Evolutionary conservation across 2,797 vertebrate genomes (phyloP), one percentile per base, ranked within the genome.

Genomic region (Cryptoblepharus egeriae): DNA sequence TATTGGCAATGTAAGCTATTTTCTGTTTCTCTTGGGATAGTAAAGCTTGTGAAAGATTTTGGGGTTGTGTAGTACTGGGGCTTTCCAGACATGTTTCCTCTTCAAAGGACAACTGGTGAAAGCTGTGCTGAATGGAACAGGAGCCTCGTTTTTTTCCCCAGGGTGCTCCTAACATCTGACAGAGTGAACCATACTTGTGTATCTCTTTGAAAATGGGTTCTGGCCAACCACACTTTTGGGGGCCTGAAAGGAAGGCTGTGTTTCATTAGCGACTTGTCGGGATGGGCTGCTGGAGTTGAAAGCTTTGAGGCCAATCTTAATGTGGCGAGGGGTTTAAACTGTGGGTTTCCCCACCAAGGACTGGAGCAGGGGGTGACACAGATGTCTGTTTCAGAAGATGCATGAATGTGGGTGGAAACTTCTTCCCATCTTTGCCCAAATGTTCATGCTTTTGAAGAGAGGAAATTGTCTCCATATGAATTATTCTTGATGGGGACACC

Each of bases 181-280:
- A 70, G 37, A 49, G 65, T 49, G 35, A 35, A 37, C 45, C 72
- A 49, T 39, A 71, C 28, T 20, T 65, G 49, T 28, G 52, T 60
- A 16, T 75, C 22, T 65, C 65, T 75, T 35, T 61, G 70, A 63
- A 64, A 84, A 73, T 65, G 58, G 69, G 28, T 39, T 57, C 57
- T 60, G 63, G 24, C 70, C 45, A 67, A 10, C 63, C 37, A 73
- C 35, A 83, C 49, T 83, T 65, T 67, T n/a, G 35, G 68, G 63
- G 75, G 68, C 74, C 74, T 60, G 71, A 69, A 67, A 63, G 65
- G 61, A 68, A 81, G 75, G 42, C 37, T 70, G 72, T 57, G 60
- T 75, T 75, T 58, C 42, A 57, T 73, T 72, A 69, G 24, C 30
- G 65, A 69, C 67, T 55, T n/a, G 22, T 76, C 73, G 63, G 61